Evolutionary conservation across 1,140 invertebrate genomes (phyloP), one percentile per base, ranked within the genome.

Genomic region (Pteromalus puparum): DNA sequence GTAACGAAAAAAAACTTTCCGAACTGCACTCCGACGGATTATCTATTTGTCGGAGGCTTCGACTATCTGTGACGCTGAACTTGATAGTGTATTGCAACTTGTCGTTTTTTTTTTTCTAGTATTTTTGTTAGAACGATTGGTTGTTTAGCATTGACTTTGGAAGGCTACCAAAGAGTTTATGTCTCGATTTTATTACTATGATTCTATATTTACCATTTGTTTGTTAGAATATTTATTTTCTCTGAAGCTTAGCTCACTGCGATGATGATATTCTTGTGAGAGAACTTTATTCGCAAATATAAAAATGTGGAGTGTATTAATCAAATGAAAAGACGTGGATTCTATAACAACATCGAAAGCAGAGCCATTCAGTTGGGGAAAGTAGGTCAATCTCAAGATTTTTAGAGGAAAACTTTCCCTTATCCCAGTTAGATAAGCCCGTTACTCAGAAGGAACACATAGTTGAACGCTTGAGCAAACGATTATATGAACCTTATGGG

Each of bases 121-220:
- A 18, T 48, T 48, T 48, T 48, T 48, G 46, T 61, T n/a, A 7
- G 18, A n/a, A n/a, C 53, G 3, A 61, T 7, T 61, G 53, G 75
- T 87, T 85, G 84, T 87, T 86, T 87, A 34, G 80, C 72, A 84
- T 81, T 46, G 30, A 70, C 24, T 68, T 81, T 81, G 78, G 80
- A 73, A 81, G 73, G 48, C 34, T 46, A 81, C 42, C 68, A 81
- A 61, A 81, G 61, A 30, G 1, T 61, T 61, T 61, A 61, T 61
- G n/a, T 4, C 18, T 18, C 18, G 53, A 72, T 73, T 81, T 53
- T 72, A 73, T 53, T 65, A n/a, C 13, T 15, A 48, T 61, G 18
- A 61, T 61, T 61, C 53, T 61, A 61, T 61, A 61, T 61, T 61
- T 61, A n/a, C 18, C 48, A 53, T 18, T n/a, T 21, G 6, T n/a